Base-by-base conservation (phyloP, 2,113 vertebrate genomes). In the Bufo gargarizans region DNA sequence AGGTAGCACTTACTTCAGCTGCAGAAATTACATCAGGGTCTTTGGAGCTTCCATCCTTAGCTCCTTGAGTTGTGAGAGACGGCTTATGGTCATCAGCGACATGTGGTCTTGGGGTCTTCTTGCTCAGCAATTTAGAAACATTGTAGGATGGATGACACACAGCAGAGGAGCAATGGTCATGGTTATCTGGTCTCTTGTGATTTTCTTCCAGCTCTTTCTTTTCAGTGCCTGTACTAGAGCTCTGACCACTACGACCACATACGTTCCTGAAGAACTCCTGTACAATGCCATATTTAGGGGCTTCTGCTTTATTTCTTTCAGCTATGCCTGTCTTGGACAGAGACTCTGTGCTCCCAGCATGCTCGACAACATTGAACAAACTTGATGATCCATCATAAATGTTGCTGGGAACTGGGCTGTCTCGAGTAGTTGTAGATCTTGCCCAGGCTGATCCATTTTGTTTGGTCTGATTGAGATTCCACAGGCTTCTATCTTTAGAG, bases 351-450 rank as follows among this genome's bases (percentile, higher is more conserved):
- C 97, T 98, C 77, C 97, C 97, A 0, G 95, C 58, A 20, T 99
- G 96, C 89, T 99, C 98, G 92, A 99, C 98, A 83, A 99, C 97
- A 0, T 97, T 99, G 92, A 99, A 99, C 90, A 99, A 95, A 94
- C 98, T 99, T 90, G 98, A 98, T 58, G 99, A 94, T 59, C 98
- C 98, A 0, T 99, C 98, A 0, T 97, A 99, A 93, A 98, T 96
- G 87, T 97, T 97, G 79, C 94, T 97, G 86, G 99, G 94, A 80
- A 99, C 98, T 0, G 98, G 98, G 93, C 98, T 99, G 93, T 99
- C 98, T 0, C 98, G 94, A 0, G 98, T 99, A 56, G 98, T 99
- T 91, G 98, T 99, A 90, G 98, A 99, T 50, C 98, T 97, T 3
- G 98, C 98, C 98, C 98, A 99, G 49, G 98, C 98, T 0, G 98